A percentile compares a stretch with the other conserved stretches of the same genome.
Evolutionary conservation across 2,113 vertebrate genomes (phyloP).

Genomic region (Baryphthengus martii): DNA sequence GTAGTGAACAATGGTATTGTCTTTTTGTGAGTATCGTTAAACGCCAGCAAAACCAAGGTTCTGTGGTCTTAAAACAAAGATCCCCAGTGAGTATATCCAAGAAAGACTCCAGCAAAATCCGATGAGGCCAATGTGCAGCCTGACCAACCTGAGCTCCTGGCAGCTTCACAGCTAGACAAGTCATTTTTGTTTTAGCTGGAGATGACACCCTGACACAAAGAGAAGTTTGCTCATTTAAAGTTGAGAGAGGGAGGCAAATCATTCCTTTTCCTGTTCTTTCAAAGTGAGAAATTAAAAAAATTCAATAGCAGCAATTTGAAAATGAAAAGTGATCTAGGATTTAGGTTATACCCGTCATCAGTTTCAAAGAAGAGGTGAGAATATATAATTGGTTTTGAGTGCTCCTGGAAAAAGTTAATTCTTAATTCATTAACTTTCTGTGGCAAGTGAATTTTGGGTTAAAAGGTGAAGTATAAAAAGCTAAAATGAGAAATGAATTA

Average conservation of each 20-base stretch:
- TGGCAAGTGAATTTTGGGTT: neutral
- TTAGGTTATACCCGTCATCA: neutral
- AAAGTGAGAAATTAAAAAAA: neutral
- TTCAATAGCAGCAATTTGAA: neutral
- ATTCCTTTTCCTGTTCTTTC: neutral
- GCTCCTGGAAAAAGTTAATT: neutral
- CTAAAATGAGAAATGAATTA: conserved; percentile 25
- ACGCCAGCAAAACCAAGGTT: neutral
- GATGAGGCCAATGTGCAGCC: neutral
- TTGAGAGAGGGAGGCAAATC: neutral
- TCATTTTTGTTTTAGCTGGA: neutral
- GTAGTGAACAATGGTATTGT: neutral
- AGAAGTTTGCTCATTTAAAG: neutral
- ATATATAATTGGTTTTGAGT: neutral
- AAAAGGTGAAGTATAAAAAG: conserved; percentile 11
- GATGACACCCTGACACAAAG: neutral
- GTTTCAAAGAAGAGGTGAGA: neutral
- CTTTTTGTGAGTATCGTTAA: neutral
- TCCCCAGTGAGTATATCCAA: neutral
- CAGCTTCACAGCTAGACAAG: neutral
- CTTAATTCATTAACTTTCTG: neutral
- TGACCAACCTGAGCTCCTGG: neutral
- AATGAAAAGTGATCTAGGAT: neutral
- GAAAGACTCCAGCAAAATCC: neutral
- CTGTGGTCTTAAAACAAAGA: neutral